Base-by-base conservation (phyloP, 2,888 invertebrate species). In the Leucozona laternaria region DNA sequence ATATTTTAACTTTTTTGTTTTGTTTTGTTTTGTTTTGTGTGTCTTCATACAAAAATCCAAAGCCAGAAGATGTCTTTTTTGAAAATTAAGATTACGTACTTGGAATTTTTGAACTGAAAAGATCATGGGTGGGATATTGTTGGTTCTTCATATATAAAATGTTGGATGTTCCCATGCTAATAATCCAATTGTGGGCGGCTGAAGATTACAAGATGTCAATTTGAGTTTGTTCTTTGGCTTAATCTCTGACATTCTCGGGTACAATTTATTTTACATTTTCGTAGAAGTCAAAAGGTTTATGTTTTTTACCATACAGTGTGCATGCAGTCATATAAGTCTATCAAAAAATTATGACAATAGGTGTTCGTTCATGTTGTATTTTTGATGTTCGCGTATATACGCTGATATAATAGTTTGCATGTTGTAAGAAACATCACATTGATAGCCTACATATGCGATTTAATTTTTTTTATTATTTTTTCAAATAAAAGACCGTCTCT, bases 151-250 rank as follows among this genome's bases (percentile, higher is more conserved):
- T n/a, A n/a, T n/a, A n/a, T n/a, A n/a, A n/a, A n/a, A n/a, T n/a
- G n/a, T n/a, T n/a, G 45, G 7, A 17, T 58, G 43, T 55, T 48
- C 34, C 15, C 62, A 43, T 43, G 45, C 58, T 64, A 60, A 45
- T 86, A 85, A 81, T 80, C 85, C 72, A 64, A 77, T 75, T 70
- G 85, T 82, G 80, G 85, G 85, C 81, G 78, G 73, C 15, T 70
- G 34, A 50, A 70, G 85, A 86, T 86, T 86, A 86, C 85, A 71
- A 78, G 70, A 58, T 73, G 82, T 86, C 82, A 73, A 70, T 48
- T 62, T 62, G 72, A 48, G 20, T 20, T 64, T 22, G 8, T 53
- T 55, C 55, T 22, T 34, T 17, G 43, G 28, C 45, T 40, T 57
- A 70, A 78, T 83, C 79, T 66, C 58, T 11, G 64, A 70, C 50